Base-by-base conservation (phyloP, 2,888 invertebrate genomes). In the Ennomos erosarius region DNA sequence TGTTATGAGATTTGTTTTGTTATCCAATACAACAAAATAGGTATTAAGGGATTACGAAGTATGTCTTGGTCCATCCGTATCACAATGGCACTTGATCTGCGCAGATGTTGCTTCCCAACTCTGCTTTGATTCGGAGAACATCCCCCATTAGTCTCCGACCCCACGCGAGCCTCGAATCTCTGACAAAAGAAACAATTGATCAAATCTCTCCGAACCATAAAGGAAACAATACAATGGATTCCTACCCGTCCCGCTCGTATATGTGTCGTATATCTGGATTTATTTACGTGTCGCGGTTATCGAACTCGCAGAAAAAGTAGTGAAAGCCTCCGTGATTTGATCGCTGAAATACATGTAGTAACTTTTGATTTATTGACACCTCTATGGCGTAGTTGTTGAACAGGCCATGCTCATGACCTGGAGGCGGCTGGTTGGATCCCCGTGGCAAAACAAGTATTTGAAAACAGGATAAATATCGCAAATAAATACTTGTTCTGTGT, bases 131-230 rank as follows among this genome's bases (percentile, higher is more conserved):
- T 58, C 48, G 13, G 8, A 38, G 4, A 37, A 40, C 9, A 10
- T 26, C 42, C 47, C 26, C 48, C 49, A 38, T 12, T 58, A 43
- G 53, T 58, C 44, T 50, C 52, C n/a, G 53, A 26, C 40, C 37
- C 42, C 37, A 50, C 33, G 38, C 52, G 52, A 58, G 46, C 48
- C 34, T 10, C 34, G 10, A 35, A 43, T 36, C 49, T 49, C 56
- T 11, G 42, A 55, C 59, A 59, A 60, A 55, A 60, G 59, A 55
- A 51, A 60, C 50, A 47, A 50, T 55, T 55, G 55, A 55, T 55
- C 51, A 60, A 55, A 60, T 55, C 59, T 55, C 40, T 37, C 55
- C 51, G 35, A 38, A 43, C 36, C 47, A 53, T 53, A 49, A 59
- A 55, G 55, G 55, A 52, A 60, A 55, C 55, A 60, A 59, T 51